Conservation (phyloP, 1,140 invertebrate species). For the Lucilia sericata region DNA sequence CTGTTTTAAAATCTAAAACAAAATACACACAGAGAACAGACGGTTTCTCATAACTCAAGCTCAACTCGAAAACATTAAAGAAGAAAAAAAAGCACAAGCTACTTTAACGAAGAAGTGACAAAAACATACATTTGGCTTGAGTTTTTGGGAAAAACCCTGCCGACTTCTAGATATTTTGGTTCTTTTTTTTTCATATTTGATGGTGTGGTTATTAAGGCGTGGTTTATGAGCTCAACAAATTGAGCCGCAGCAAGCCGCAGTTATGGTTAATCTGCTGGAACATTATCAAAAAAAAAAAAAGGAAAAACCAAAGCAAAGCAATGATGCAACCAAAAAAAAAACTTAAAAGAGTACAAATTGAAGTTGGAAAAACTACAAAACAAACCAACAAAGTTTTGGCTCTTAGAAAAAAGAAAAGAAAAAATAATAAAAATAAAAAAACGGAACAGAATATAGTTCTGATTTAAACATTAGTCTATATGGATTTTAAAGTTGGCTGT, state of each 20-base stretch:
- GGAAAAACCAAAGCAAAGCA: conserved; percentile 20
- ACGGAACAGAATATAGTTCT: conserved; percentile 12
- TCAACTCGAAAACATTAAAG: background rate
- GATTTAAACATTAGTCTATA: background rate
- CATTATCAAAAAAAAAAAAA: conserved; percentile 35
- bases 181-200: background rate
- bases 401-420: background rate
- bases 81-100: background rate
- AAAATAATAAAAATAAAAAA: background rate
- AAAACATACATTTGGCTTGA: conserved; percentile 41
- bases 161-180: background rate
- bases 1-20: background rate
- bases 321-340: conserved; percentile 25
- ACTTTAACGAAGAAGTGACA: conserved; percentile 9
- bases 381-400: conserved; percentile 16
- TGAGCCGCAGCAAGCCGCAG: conserved; percentile 40
- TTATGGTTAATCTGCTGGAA: conserved; percentile 43
- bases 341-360: conserved; percentile 24
- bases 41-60: background rate
- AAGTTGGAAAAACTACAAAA: conserved; percentile 27
- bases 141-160: conserved; percentile 20
- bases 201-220: conserved; percentile 39
- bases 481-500: conserved; percentile 32
- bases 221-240: conserved; percentile 44
- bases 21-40: no score